phyloP scores from a whole-genome alignment of 30 jellyfish, hydroid and myxozoan genomes.

The Hydra vulgaris region DNA sequence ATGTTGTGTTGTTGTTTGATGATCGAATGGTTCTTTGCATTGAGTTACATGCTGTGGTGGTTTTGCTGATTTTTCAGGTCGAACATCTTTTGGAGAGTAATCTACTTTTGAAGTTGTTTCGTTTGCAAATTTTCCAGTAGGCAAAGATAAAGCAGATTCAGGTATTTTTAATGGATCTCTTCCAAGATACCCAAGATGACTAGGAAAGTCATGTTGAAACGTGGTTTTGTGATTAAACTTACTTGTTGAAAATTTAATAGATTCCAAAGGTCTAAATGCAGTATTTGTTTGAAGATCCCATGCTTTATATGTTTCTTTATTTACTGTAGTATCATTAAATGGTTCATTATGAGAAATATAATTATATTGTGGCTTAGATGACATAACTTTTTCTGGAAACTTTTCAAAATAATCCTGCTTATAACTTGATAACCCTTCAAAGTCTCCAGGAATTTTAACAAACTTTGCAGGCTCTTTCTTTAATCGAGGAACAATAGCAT shows the following conservation, averaged over 20 bases:
- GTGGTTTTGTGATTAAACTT: slow-evolving; percentile 84
- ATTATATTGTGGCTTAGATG: slow-evolving; percentile 68
- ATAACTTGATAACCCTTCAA: slow-evolving; percentile 51
- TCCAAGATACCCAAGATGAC: slow-evolving; percentile 38
- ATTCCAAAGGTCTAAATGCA: slow-evolving; percentile 50
- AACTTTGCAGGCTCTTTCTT: slow-evolving; percentile 47
- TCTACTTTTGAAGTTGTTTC: slow-evolving; percentile 86
- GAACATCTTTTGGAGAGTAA: slow-evolving; percentile 61
- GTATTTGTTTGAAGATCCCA: slow-evolving; percentile 72
- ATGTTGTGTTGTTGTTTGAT: slow-evolving; percentile 64
- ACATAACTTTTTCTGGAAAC: slow-evolving; percentile 43
- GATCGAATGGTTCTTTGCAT: slow-evolving; percentile 69
- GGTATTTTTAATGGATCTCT: slow-evolving; percentile 63
- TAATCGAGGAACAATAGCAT: slow-evolving; percentile 41
- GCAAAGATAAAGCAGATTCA: slow-evolving; percentile 53
- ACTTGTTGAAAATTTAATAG: slow-evolving; percentile 53
- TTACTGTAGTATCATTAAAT: slow-evolving; percentile 78
- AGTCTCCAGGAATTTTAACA: slow-evolving; percentile 57
- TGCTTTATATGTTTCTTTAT: slow-evolving; percentile 78
- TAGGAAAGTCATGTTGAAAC: slow-evolving; percentile 82
- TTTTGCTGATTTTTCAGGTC: slow-evolving; percentile 83
- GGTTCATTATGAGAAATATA: slow-evolving; percentile 64
- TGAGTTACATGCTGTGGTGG: slow-evolving; percentile 47
- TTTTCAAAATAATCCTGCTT: slow-evolving; percentile 62
- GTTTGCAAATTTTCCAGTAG: slow-evolving; percentile 63